These are phyloP conservation scores for Syrmaticus mikado DNA, from an alignment of 2,113 vertebrate genomes.

Conservation along the genomic window DNA sequence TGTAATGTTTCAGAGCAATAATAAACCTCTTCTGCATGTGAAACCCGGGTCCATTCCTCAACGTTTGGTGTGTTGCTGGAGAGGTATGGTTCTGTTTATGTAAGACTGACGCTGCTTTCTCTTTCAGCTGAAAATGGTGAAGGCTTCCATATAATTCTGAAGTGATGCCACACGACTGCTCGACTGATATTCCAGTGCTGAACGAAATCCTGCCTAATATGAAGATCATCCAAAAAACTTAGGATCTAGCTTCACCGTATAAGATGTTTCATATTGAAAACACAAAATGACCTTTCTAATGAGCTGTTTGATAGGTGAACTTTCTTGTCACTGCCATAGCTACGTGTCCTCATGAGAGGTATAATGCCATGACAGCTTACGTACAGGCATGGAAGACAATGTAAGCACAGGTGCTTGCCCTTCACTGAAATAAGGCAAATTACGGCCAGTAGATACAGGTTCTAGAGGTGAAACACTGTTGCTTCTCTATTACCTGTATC, in stretches of 20 bases:
- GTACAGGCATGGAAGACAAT: constrained; percentile 57
- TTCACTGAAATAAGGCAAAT: constrained; percentile 64
- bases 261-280: constrained; percentile 90
- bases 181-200: constrained; percentile 58
- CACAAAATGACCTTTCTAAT: constrained; percentile 78
- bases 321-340: constrained; percentile 78
- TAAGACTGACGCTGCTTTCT: background rate
- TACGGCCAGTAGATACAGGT: constrained; percentile 74
- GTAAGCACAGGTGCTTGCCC: constrained; percentile 61
- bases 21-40: accelerated
- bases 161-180: constrained; percentile 78
- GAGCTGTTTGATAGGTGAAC: constrained; percentile 75
- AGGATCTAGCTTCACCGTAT: constrained; percentile 80
- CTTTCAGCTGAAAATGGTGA: constrained; percentile 90
- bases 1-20: background rate
- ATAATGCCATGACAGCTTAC: constrained; percentile 33
- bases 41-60: accelerated
- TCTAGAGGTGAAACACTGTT: background rate
- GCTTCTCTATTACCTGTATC: constrained; percentile 70
- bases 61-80: background rate
- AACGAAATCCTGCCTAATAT: constrained; percentile 75
- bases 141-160: constrained; percentile 94
- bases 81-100: accelerated
- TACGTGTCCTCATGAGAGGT: constrained; percentile 65
- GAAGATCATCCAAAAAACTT: constrained; percentile 77